These are phyloP conservation scores for Subanguina moxae DNA, from an alignment of 1,140 invertebrate species.

Conservation along the genomic window DNA sequence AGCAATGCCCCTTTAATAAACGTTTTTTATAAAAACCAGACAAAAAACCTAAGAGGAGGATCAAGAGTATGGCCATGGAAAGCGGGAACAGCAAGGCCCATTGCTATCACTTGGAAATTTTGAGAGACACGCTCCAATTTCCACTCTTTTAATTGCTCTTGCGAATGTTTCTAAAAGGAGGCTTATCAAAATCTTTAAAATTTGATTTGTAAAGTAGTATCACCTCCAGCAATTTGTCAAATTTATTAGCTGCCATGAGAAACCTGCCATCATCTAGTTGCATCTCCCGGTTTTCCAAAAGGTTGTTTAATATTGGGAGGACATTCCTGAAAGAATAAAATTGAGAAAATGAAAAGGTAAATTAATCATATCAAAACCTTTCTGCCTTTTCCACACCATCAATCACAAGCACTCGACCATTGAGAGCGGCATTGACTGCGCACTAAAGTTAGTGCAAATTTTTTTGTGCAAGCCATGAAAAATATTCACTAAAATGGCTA, in stretches of 20 bases:
- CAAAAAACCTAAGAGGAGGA: slow-evolving; percentile 73
- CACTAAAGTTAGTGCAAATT: slow-evolving; percentile 64
- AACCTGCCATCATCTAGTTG: slow-evolving; percentile 93
- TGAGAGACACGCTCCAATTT: slow-evolving; percentile 81
- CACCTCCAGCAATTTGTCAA: slow-evolving; percentile 79
- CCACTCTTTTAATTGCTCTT: slow-evolving; percentile 76
- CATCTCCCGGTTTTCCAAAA: slow-evolving; percentile 97
- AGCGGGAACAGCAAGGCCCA: slow-evolving; percentile 79
- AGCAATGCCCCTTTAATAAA: too few species aligned
- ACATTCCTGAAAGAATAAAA: slow-evolving; percentile 68
- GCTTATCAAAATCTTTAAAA: too few species aligned
- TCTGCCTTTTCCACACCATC: slow-evolving; percentile 97
- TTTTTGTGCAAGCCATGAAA: slow-evolving; percentile 11
- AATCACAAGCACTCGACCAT: slow-evolving; percentile 82
- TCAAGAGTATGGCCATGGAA: slow-evolving; percentile 88
- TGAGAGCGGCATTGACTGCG: slow-evolving; percentile 80
- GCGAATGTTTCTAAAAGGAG: slow-evolving; percentile 68
- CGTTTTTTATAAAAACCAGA: too few species aligned
- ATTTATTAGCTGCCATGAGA: slow-evolving; percentile 78
- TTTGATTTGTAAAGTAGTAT: too few species aligned
- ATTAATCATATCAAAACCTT: too few species aligned
- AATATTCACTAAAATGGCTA: slow-evolving; percentile 13
- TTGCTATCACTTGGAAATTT: slow-evolving; percentile 81
- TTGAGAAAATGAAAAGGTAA: background rate
- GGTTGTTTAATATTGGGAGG: slow-evolving; percentile 90